Conservation (phyloP, 1,140 invertebrate species). For the Calycopis cecrops region DNA sequence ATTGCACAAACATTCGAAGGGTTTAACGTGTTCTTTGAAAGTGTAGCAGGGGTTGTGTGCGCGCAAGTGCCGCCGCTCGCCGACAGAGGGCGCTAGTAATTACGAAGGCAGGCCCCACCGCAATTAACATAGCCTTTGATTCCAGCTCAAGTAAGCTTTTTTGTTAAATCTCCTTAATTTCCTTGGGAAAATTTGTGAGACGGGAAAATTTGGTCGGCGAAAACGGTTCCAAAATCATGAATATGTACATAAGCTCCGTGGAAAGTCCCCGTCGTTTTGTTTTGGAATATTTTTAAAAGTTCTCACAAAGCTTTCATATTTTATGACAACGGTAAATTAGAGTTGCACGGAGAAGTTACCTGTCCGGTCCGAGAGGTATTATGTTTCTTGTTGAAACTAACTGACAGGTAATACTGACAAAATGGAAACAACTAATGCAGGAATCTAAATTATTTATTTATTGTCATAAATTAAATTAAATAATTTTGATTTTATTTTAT, state of each 20-base stretch:
- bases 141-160: conserved; percentile 55
- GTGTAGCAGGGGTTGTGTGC: not conserved
- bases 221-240: conserved; percentile 35
- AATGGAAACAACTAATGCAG: too few relatives aligned
- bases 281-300: conserved; percentile 1
- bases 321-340: too few relatives aligned
- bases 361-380: too few relatives aligned
- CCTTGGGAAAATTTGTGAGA: conserved; percentile 32
- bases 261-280: not conserved
- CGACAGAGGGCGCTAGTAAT: conserved; percentile 54
- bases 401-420: too few relatives aligned
- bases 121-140: conserved; percentile 64
- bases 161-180: conserved; percentile 64
- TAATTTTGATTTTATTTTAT: too few relatives aligned
- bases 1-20: too few relatives aligned
- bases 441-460: too few relatives aligned
- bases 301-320: too few relatives aligned
- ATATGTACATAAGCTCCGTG: conserved; percentile 30
- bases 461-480: too few relatives aligned
- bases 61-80: conserved; percentile 44
- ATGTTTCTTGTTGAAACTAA: too few relatives aligned
- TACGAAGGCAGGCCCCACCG: conserved; percentile 38
- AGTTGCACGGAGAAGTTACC: too few relatives aligned
- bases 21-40: too few relatives aligned
- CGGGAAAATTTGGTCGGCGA: conserved; percentile 24